Evolutionary conservation across 2,797 vertebrate species (phyloP).

Genomic region (Cynodonichthys magdalenae): DNA sequence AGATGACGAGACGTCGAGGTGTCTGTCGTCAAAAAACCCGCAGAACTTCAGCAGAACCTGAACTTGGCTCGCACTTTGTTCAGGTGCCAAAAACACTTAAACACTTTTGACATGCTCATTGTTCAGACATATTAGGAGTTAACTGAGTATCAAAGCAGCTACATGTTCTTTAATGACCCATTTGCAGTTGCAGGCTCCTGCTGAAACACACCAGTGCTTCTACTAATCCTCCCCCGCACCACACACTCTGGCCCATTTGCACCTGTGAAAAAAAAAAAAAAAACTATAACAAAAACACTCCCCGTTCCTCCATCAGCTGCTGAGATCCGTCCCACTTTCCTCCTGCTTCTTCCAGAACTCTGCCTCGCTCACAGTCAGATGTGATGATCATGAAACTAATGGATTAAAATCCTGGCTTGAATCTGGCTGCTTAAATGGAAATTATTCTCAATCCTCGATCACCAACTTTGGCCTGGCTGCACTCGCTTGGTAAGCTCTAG

Average conservation of each 20-base stretch:
- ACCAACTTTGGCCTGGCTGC: constrained; percentile 72
- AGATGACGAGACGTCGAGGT: constrained; percentile 10
- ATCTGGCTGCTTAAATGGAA: constrained; percentile 59
- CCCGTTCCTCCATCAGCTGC: constrained; percentile 42
- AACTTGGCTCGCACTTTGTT: not conserved
- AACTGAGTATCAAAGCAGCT: constrained; percentile 45
- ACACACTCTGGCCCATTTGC: constrained; percentile 58
- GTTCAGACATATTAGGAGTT: constrained; percentile 3
- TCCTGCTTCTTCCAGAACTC: constrained; percentile 14
- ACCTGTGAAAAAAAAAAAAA: constrained; percentile 65
- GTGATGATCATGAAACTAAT: constrained; percentile 36
- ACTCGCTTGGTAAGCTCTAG: constrained; percentile 69
- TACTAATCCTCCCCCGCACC: constrained; percentile 32
- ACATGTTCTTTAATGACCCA: constrained; percentile 42
- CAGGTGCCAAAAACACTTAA: not conserved
- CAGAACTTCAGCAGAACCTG: not conserved
- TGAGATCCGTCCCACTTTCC: constrained; percentile 52
- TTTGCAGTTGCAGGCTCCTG: constrained; percentile 35
- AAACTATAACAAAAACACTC: constrained; percentile 21
- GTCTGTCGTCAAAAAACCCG: constrained; percentile 1
- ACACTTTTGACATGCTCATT: not conserved
- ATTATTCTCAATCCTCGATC: constrained; percentile 64
- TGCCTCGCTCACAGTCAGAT: constrained; percentile 35
- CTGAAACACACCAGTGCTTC: not conserved
- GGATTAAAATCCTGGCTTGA: not conserved